Evolutionary conservation across 2,113 vertebrate genomes (phyloP).

Genomic region (Thalassoma bifasciatum): DNA sequence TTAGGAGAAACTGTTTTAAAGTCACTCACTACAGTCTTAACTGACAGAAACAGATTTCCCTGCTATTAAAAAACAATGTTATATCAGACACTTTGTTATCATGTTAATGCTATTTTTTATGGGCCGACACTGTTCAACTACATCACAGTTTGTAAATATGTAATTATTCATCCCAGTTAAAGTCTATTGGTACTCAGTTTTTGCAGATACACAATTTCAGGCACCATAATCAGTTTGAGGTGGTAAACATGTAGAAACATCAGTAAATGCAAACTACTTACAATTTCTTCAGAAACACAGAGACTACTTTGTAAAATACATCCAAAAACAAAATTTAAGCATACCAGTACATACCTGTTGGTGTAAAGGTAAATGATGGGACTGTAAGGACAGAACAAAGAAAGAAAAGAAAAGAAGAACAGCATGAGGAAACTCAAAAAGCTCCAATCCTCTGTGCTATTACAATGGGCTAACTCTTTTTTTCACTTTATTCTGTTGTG

Average conservation of each 20-base stretch:
- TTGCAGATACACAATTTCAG: no score
- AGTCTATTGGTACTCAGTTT: not conserved
- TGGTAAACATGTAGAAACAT: not conserved
- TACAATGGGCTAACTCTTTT: not conserved
- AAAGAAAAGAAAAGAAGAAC: not conserved
- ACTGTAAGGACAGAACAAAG: conserved; percentile 84
- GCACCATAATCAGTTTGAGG: not conserved
- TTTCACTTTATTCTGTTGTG: no score
- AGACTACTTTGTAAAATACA: not conserved
- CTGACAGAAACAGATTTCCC: no score
- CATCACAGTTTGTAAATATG: no score
- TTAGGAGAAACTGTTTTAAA: no score
- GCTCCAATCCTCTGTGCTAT: not conserved
- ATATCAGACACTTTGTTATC: no score
- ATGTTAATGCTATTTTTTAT: no score
- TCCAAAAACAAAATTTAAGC: not conserved
- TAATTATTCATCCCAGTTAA: not conserved
- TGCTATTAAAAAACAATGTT: no score
- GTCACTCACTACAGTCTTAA: no score
- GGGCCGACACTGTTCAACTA: no score
- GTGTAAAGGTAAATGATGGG: conserved; percentile 97
- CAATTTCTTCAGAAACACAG: not conserved
- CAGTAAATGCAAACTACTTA: not conserved
- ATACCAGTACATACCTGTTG: conserved; percentile 87
- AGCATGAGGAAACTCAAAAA: not conserved